Evolutionary conservation across 2,888 invertebrate genomes (phyloP), one percentile per base, ranked within the genome.

Genomic region (Drymonia ruficornis): DNA sequence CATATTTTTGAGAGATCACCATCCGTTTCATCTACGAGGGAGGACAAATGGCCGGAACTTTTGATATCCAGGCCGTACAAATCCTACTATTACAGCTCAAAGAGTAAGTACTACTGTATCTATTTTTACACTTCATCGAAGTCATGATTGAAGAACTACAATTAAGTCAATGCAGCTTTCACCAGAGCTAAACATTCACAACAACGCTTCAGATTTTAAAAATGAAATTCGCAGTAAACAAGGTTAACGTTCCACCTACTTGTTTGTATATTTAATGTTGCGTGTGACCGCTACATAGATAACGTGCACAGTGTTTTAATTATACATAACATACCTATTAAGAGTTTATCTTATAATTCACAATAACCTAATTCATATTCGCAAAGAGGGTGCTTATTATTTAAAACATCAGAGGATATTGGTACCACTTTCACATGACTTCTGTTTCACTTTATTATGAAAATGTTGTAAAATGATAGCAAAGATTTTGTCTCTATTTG

Each of bases 21-120:
- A 34, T 89, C 91, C 34, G 78, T 84, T 59, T 73, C 88, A 29
- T 91, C 91, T 43, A 72, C 78, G 34, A 89, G 67, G 57, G 89
- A 87, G 63, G 91, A 92, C 72, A 91, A 86, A 84, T 93, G 93
- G 93, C 93, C 93, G 71, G 93, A 93, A 81, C 80, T 93, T 59
- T 74, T 93, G 64, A 65, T 93, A 70, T 87, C 92, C 50, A 86
- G 81, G 71, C 92, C 93, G 19, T 83, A 89, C 55, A 89, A 84
- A 70, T 90, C 89, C 1, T 89, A 88, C 70, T 91, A 81, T 65
- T 90, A 86, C 72, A 87, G 83, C 70, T 80, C 87, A 50, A 86
- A 84, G 67, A 78, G 93, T 93, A 83, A 91, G 91, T 89, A 68
- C 43, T 50, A 38, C 0, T 12, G 15, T n/a, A 11, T 44, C 15